Conservation (phyloP, 2,797 vertebrate genomes). For the Vultur gryphus region DNA sequence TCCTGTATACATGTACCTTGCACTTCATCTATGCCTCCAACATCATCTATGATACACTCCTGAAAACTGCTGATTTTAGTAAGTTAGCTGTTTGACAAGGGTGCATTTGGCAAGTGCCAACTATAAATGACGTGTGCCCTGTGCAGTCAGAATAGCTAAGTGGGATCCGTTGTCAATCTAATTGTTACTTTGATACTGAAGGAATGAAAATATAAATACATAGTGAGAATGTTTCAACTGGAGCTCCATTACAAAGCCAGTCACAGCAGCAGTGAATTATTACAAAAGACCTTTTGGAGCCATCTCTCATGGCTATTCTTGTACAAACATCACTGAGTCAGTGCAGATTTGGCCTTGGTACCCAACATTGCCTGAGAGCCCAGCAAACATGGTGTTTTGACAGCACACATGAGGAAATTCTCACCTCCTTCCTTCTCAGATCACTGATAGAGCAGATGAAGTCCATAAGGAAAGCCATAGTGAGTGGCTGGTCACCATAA, state of each 20-base stretch:
- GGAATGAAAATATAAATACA: not conserved
- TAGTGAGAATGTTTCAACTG: not conserved
- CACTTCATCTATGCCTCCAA: not conserved
- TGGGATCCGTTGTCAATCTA: not conserved
- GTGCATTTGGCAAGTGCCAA: not conserved
- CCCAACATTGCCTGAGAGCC: not conserved
- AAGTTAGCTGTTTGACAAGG: not conserved
- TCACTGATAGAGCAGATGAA: not conserved
- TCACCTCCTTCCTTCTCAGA: not conserved
- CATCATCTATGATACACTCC: not conserved
- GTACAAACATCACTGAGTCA: not conserved
- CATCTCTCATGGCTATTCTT: not conserved
- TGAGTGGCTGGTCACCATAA: not conserved
- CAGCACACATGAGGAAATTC: not conserved
- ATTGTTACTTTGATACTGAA: not conserved
- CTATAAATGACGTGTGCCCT: not conserved
- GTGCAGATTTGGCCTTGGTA: not conserved
- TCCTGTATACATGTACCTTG: not conserved
- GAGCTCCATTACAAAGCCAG: not conserved
- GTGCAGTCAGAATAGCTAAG: not conserved
- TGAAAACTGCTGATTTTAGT: not conserved
- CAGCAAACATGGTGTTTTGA: not conserved
- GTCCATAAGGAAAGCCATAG: not conserved
- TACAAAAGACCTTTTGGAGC: not conserved
- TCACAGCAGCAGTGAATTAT: not conserved